phyloP scores from a whole-genome alignment of 2,888 invertebrate genomes.

The Lomographa bimaculata region DNA sequence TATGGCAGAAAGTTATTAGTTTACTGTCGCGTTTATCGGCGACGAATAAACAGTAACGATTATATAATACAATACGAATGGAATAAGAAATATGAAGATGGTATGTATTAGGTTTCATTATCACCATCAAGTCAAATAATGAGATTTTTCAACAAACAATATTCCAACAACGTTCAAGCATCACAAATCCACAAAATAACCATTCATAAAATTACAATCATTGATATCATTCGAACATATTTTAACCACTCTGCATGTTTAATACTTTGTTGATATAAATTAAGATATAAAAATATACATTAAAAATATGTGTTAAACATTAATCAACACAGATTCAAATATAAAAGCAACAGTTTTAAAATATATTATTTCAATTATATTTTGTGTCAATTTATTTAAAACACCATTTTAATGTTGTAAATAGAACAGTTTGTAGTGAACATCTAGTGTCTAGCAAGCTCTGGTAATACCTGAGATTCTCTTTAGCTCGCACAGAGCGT shows the following conservation, averaged over 20 bases:
- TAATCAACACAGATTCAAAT: conserved; percentile 72
- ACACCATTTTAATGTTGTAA: neutral
- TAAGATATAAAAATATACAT: conserved; percentile 80
- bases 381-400: conserved; percentile 32
- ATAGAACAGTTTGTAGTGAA: no score
- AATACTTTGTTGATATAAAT: conserved; percentile 70
- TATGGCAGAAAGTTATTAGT: no score
- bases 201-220: conserved; percentile 37
- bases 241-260: conserved; percentile 56
- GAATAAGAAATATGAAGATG: no score
- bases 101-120: no score
- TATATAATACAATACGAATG: no score
- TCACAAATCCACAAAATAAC: conserved; percentile 8
- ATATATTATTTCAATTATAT: conserved; percentile 42
- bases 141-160: no score
- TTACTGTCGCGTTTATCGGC: no score
- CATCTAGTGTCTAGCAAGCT: conserved; percentile 42
- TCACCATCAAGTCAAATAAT: no score
- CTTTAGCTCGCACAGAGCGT: conserved; percentile 24
- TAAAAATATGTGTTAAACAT: conserved; percentile 71
- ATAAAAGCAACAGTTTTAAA: conserved; percentile 65
- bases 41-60: no score
- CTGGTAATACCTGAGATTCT: conserved; percentile 63
- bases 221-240: conserved; percentile 51
- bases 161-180: conserved; percentile 20